Percentiles rank a stretch among this genome's conserved stretches.
These are phyloP conservation scores for Prosapia bicincta DNA, from an alignment of 2,888 invertebrate genomes.

Conservation along the genomic window DNA sequence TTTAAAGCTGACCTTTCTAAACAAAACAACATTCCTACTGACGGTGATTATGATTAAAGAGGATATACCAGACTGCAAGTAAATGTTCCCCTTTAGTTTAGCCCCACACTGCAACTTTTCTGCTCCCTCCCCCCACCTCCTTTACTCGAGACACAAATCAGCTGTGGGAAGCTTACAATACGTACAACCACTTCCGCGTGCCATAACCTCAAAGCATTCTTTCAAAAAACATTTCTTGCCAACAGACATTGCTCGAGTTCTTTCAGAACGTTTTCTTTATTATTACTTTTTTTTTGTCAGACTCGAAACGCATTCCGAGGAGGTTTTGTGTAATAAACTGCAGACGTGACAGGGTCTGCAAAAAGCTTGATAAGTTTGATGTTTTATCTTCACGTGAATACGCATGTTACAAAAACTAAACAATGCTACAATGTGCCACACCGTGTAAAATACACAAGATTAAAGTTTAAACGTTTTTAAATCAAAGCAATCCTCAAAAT, in stretches of 20 bases:
- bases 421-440: too few species aligned
- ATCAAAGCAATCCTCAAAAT: too few species aligned
- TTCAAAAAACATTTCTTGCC: background rate
- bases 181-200: background rate
- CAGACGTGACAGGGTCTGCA: too few species aligned
- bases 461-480: too few species aligned
- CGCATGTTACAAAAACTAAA: too few species aligned
- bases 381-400: too few species aligned
- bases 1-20: constrained; percentile 2
- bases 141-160: background rate
- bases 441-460: too few species aligned
- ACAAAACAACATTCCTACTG: constrained; percentile 4
- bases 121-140: background rate
- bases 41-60: constrained; percentile 19
- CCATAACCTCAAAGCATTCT: background rate
- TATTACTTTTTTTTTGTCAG: background rate
- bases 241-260: background rate
- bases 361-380: too few species aligned
- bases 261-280: background rate
- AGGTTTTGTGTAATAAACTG: too few species aligned
- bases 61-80: constrained; percentile 16
- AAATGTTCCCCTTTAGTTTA: constrained; percentile 22
- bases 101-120: constrained; percentile 21
- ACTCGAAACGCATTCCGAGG: background rate
- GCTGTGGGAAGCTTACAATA: constrained; percentile 2